phyloP scores from a whole-genome alignment of 2,888 invertebrate genomes.

The Clanis bilineata region DNA sequence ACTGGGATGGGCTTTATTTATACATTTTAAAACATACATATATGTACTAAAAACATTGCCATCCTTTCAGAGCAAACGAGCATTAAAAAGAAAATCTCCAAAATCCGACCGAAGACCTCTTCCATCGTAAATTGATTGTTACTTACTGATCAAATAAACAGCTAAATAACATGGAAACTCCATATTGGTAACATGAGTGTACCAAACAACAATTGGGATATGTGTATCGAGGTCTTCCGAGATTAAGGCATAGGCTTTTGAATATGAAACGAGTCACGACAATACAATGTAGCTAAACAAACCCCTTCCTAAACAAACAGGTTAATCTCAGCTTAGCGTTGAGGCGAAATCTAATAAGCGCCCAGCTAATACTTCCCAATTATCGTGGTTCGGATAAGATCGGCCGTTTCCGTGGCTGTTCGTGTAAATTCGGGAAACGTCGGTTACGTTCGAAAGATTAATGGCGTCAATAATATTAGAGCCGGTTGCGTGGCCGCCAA shows the following conservation, averaged over 20 bases:
- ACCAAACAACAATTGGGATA: neutral
- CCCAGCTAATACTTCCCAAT: slow-evolving; percentile 11
- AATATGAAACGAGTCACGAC: neutral
- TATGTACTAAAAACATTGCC: no score
- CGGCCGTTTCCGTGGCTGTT: slow-evolving; percentile 6
- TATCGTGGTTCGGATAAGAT: slow-evolving; percentile 4
- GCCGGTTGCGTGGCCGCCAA: slow-evolving; percentile 44
- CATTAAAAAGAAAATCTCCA: no score
- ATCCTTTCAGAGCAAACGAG: no score
- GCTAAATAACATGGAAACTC: neutral
- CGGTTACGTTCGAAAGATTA: slow-evolving; percentile 63
- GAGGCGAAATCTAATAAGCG: slow-evolving; percentile 18
- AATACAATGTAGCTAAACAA: slow-evolving; percentile 15
- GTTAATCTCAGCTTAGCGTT: slow-evolving; percentile 15
- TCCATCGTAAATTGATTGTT: neutral
- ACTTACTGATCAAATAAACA: neutral
- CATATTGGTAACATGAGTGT: neutral
- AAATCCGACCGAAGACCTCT: no score
- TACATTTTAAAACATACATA: neutral
- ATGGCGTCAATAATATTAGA: slow-evolving; percentile 59
- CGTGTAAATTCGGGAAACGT: slow-evolving; percentile 33
- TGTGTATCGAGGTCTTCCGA: neutral
- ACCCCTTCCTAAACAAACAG: slow-evolving; percentile 25
- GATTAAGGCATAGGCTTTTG: neutral
- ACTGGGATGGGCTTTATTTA: neutral